Base-by-base conservation (phyloP, 2,113 vertebrate genomes). In the Scomber japonicus region DNA sequence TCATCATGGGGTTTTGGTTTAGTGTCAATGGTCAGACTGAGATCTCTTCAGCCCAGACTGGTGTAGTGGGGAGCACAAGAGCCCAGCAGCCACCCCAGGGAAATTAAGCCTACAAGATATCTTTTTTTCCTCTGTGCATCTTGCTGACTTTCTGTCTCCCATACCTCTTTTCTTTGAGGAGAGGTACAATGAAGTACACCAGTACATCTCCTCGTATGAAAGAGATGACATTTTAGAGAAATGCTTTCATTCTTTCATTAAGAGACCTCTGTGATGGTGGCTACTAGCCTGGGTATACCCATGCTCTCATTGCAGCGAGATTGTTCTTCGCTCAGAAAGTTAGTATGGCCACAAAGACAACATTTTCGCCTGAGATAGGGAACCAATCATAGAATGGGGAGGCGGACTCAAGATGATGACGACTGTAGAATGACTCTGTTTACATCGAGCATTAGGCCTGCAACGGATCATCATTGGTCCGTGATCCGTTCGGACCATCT, bases 91-190 rank as follows among this genome's bases (percentile, higher is more conserved):
- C 17, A 16, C 8, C 75, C 64, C 44, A 16, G 86, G 78, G 91
- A 90, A 91, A 92, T 92, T 81, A 90, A 76, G 76, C 24, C 17
- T 13, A 27, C 66, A 66, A 30, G 62, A 24, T 35, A 61, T 56
- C 30, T 46, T 44, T 24, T 54, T 54, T 27, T 51, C 44, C n/a
- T 8, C 16, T 17, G 30, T 73, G 49, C 53, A 11, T 60, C 51
- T 61, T 2, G 44, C 48, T 55, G 44, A 56, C 11, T 27, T n/a
- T 67, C 65, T 46, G 11, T 50, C 61, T 48, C 9, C 48, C n/a
- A 51, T 57, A 14, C 35, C 48, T 9, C 2, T 54, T 81, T 61
- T 74, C 64, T 65, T 61, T 55, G 51, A 45, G 19, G 19, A 17
- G 24, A 55, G 24, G 49, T 45, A 12, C n/a, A 59, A 24, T 17